Evolutionary conservation across 2,888 invertebrate genomes (phyloP), one percentile per base, ranked within the genome.

Genomic region (Coronaproctus castanopsis): DNA sequence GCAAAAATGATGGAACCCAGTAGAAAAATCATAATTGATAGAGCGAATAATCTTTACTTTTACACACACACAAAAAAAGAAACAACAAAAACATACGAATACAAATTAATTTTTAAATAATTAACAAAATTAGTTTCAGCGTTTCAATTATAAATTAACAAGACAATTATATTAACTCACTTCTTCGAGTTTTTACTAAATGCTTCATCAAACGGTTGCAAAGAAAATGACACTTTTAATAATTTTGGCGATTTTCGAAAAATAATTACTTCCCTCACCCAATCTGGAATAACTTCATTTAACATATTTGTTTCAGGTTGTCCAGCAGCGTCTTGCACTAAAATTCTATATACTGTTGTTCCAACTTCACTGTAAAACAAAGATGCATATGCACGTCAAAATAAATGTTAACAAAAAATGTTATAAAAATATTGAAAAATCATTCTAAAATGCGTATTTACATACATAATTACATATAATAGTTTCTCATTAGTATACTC

Each of bases 221-320:
- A 78, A 72, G 90, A 93, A 74, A 99, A 98, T 23, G 97, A 90
- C 70, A 98, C 85, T 76, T 97, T 98, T 67, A 88, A 88, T 68
- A 96, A 88, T 73, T 95, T 93, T 1, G 95, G 96, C 64, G 89
- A 81, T 65, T 87, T 88, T 75, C 91, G 89, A 69, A 93, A 90
- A 61, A 95, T 86, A 52, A 93, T 87, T 54, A 92, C 89, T 67
- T 95, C 92, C 0, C 87, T 85, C 14, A 97, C 92, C 96, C 96
- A 97, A 18, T 83, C 82, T 0, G 96, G 96, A 18, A 96, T 90
- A 0, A 89, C 92, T 71, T 97, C 97, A 65, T 87, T 86, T 8
- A 97, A 77, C 52, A 95, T 77, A 63, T 85, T 83, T 64, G 90
- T 83, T 76, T 97, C 97, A 1, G 91, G 92, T 68, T 93, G 96